phyloP scores from a whole-genome alignment of 2,113 vertebrate genomes.

The Hucho hucho region DNA sequence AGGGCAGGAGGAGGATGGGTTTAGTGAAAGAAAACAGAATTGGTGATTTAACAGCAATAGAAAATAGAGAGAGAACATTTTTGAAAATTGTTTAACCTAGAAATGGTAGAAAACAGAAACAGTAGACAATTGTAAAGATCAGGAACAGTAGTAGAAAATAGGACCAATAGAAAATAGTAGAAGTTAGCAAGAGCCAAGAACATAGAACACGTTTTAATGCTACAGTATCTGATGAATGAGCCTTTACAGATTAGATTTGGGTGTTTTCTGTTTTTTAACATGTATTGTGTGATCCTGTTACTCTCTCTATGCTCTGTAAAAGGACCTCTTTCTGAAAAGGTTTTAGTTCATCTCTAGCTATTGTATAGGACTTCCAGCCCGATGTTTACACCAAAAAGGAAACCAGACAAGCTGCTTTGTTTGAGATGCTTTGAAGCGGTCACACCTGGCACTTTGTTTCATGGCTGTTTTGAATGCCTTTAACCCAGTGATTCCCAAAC shows the following conservation, averaged over 20 bases:
- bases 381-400: too few species aligned
- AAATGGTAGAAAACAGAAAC: too few species aligned
- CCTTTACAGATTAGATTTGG: neutral
- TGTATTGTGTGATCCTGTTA: neutral
- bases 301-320: neutral
- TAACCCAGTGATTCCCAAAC: too few species aligned
- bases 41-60: neutral
- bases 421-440: neutral
- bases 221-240: neutral
- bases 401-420: conserved; percentile 13
- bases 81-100: too few species aligned
- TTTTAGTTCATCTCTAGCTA: neutral
- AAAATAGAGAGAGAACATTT: neutral
- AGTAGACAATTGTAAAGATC: too few species aligned
- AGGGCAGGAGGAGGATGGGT: neutral
- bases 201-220: neutral
- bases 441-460: too few species aligned
- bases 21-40: neutral
- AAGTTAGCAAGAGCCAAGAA: too few species aligned
- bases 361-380: too few species aligned
- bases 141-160: too few species aligned
- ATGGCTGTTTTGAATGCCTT: too few species aligned
- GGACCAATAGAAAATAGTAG: too few species aligned
- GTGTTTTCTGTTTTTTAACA: neutral
- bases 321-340: conserved; percentile 26